phyloP scores from a whole-genome alignment of 2,797 vertebrate species.

The Hozukius guyotensis region DNA sequence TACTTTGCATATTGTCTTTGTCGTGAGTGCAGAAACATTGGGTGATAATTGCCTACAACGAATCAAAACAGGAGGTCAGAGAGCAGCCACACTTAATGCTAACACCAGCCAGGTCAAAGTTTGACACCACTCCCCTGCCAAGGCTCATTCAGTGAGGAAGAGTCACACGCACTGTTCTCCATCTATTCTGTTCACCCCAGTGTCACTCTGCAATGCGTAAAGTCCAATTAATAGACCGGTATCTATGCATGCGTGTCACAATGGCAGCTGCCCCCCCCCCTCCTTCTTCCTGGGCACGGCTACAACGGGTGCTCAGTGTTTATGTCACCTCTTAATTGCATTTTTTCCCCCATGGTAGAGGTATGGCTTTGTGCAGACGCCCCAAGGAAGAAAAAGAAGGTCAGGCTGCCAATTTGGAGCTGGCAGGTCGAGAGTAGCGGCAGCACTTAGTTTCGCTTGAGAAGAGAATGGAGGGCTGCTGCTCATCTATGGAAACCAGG shows the following conservation, averaged over 20 bases:
- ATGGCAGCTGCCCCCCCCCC: conserved; percentile 63
- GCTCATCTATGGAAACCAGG: conserved; percentile 76
- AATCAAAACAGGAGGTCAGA: conserved; percentile 66
- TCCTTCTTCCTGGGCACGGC: conserved; percentile 57
- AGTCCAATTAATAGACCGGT: conserved; percentile 75
- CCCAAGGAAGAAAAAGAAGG: conserved; percentile 81
- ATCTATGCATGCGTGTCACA: conserved; percentile 69
- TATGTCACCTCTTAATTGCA: conserved; percentile 84
- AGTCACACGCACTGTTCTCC: conserved; percentile 38
- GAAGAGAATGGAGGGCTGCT: conserved; percentile 69
- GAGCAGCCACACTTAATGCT: conserved; percentile 26
- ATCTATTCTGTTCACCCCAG: conserved; percentile 48
- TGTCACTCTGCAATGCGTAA: conserved; percentile 64
- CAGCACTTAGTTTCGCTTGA: conserved; percentile 80
- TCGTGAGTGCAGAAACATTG: conserved; percentile 10
- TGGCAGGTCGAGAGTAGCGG: conserved; percentile 77
- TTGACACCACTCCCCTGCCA: conserved; percentile 52
- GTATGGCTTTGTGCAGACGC: conserved; percentile 78
- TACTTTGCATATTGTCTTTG: conserved; percentile 9
- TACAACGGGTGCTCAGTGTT: conserved; percentile 81
- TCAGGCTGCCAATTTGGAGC: conserved; percentile 84
- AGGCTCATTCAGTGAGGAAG: conserved; percentile 43
- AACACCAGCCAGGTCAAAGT: conserved; percentile 45
- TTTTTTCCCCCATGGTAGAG: conserved; percentile 73
- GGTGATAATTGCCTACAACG: conserved; percentile 47